Percentiles rank a stretch among this genome's conserved stretches.
Evolutionary conservation across 2,888 invertebrate genomes (phyloP).

Genomic region (Liposcelis brunnea): DNA sequence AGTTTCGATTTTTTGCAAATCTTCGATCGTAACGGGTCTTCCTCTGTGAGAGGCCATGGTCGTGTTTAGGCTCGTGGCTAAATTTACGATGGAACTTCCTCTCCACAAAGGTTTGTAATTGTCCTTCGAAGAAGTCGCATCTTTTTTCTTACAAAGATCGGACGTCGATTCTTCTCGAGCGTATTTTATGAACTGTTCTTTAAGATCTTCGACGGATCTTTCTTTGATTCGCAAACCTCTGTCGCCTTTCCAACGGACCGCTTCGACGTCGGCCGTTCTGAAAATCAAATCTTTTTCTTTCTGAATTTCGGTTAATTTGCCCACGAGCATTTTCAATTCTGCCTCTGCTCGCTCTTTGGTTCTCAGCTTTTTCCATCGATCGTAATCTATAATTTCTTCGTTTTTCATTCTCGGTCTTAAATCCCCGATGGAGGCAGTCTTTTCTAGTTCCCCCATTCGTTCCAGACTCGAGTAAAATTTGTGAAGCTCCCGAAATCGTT

Average conservation of each 20-base stretch:
- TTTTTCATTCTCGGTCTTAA: slow-evolving; percentile 53
- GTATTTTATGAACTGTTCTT: slow-evolving; percentile 53
- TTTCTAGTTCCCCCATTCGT: slow-evolving; percentile 65
- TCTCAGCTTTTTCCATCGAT: slow-evolving; percentile 68
- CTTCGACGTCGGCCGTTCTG: slow-evolving; percentile 53
- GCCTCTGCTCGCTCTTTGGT: slow-evolving; percentile 63
- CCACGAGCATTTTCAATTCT: slow-evolving; percentile 59
- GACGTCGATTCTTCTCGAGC: slow-evolving; percentile 32
- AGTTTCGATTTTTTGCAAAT: slow-evolving; percentile 10
- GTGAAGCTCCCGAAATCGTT: slow-evolving; percentile 67
- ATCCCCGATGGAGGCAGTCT: slow-evolving; percentile 49
- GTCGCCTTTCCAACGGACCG: slow-evolving; percentile 63
- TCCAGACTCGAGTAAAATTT: slow-evolving; percentile 73
- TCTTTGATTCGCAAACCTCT: slow-evolving; percentile 64
- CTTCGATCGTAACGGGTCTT: slow-evolving; percentile 17
- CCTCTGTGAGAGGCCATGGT: slow-evolving; percentile 19
- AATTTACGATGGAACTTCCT: slow-evolving; percentile 63
- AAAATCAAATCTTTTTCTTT: slow-evolving; percentile 70
- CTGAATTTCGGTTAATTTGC: slow-evolving; percentile 59
- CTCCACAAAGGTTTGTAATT: slow-evolving; percentile 68
- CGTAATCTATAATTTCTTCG: slow-evolving; percentile 71
- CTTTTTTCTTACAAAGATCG: slow-evolving; percentile 29
- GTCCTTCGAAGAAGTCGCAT: slow-evolving; percentile 38
- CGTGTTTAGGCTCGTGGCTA: slow-evolving; percentile 38
- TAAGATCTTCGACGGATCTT: slow-evolving; percentile 73